These are phyloP conservation scores for Montipora capitata DNA, from an alignment of 92 coral and sea anemone species.

Conservation along the genomic window DNA sequence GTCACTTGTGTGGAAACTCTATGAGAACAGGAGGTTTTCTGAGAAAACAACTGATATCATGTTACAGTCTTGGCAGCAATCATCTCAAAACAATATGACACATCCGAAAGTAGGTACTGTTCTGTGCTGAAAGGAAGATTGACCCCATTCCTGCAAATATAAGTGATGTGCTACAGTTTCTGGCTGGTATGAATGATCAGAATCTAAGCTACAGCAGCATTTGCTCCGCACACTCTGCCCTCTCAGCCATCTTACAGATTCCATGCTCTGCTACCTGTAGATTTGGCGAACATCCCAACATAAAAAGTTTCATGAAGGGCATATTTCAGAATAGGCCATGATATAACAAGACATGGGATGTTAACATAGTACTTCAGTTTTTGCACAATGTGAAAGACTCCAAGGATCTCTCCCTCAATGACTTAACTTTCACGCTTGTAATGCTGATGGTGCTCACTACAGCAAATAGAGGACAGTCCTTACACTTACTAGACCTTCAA, in stretches of 20 bases:
- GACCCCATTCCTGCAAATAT: conserved; percentile 70
- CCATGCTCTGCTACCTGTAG: not conserved
- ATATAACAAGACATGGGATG: conserved; percentile 59
- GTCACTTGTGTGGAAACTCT: conserved; percentile 66
- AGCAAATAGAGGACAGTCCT: conserved; percentile 67
- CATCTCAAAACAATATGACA: conserved; percentile 72
- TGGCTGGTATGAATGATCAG: conserved; percentile 49
- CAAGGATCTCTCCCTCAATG: conserved; percentile 28
- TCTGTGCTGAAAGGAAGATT: conserved; percentile 66
- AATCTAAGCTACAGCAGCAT: conserved; percentile 61
- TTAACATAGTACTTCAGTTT: not conserved
- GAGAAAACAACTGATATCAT: conserved; percentile 55
- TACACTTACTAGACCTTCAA: conserved; percentile 30
- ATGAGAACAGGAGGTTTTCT: conserved; percentile 75
- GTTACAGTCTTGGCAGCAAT: conserved; percentile 51
- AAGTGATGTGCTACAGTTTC: conserved; percentile 52
- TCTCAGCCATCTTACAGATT: conserved; percentile 39
- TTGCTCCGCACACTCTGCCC: conserved; percentile 67
- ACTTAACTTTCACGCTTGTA: conserved; percentile 30
- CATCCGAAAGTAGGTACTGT: conserved; percentile 59
- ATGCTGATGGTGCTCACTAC: conserved; percentile 37
- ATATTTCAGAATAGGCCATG: conserved; percentile 52
- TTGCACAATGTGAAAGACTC: conserved; percentile 9
- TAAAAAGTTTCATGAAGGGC: conserved; percentile 63
- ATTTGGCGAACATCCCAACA: conserved; percentile 65